Conservation (phyloP, 1,140 invertebrate genomes). For the Pogonognathellus flavescens region DNA sequence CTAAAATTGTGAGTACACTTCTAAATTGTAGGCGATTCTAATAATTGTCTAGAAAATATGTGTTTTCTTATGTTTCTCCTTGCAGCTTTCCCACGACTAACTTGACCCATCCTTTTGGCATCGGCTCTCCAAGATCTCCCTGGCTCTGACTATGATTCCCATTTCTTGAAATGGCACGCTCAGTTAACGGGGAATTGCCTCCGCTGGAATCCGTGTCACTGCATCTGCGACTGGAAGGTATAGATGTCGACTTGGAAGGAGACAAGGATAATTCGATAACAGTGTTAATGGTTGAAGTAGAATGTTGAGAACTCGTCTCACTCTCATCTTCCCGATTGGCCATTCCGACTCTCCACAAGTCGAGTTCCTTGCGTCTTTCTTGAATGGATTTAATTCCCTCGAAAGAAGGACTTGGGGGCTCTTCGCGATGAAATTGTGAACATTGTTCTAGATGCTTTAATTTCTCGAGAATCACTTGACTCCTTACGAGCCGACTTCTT, state of each 20-base stretch:
- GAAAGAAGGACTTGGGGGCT: slow-evolving; percentile 62
- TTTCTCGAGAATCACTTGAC: slow-evolving; percentile 68
- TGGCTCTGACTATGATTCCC: slow-evolving; percentile 46
- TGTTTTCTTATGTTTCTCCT: slow-evolving; percentile 62
- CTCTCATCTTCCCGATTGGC: slow-evolving; percentile 69
- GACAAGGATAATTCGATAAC: slow-evolving; percentile 69
- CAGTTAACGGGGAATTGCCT: slow-evolving; percentile 63
- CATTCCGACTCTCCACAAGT: slow-evolving; percentile 66
- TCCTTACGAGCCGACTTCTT: slow-evolving; percentile 61
- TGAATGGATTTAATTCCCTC: slow-evolving; percentile 67
- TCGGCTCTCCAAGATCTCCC: slow-evolving; percentile 61
- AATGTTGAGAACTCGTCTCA: slow-evolving; percentile 71
- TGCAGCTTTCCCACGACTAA: slow-evolving; percentile 73
- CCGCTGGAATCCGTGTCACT: slow-evolving; percentile 65
- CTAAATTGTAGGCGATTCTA: not conserved
- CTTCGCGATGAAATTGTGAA: slow-evolving; percentile 66
- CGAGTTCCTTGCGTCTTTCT: slow-evolving; percentile 68
- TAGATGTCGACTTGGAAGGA: slow-evolving; percentile 56
- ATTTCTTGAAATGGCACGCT: slow-evolving; percentile 62
- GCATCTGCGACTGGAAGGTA: slow-evolving; percentile 61
- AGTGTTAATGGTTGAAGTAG: slow-evolving; percentile 71
- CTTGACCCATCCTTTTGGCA: slow-evolving; percentile 72
- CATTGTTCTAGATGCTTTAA: slow-evolving; percentile 68
- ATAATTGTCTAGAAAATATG: not conserved
- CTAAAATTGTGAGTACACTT: not conserved